Base-by-base conservation (phyloP, 2,797 vertebrate species). In the Thripadectes ignobilis region DNA sequence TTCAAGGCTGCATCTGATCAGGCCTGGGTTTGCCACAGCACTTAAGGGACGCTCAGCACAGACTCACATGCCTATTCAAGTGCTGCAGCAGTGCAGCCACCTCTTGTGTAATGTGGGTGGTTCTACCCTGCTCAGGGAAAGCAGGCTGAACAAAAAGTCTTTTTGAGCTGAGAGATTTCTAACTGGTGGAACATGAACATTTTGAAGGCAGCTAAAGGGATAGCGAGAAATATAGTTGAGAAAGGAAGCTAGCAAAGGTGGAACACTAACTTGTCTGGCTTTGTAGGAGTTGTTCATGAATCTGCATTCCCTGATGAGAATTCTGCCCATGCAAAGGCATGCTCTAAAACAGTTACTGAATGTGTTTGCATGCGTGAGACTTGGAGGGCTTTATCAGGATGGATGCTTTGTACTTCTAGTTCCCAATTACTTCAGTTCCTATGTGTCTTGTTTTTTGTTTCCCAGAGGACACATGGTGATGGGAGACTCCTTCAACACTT, bases 401-500 rank as follows among this genome's bases (percentile, higher is more conserved):
- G 24, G n/a, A 65, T 49, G n/a, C 46, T 86, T 78, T 45, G 20
- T 78, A 13, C 22, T 65, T 71, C 39, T 27, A 32, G 17, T 62
- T 84, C 38, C 34, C 18, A 67, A 18, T 62, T 93, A 45, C n/a
- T 52, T 81, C 67, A 38, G 16, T 93, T 92, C 36, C 77, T 26
- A 62, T 69, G 34, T 61, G 6, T 80, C 4, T 69, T 4, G 10
- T 48, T 89, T 78, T 92, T 87, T 62, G 13, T 65, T 92, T 92
- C 57, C 22, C 69, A 99, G 99, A 62, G 99, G 99, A n/a, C 98
- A 99, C 97, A 98, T 99, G 96, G 99, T 99, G 85, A 99, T 99
- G 99, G 99, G 99, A 83, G 99, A 99, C 97, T 99, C 99, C 76
- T 99, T 99, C 98, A 99, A 99, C 92, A 99, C 99, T 7, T 99